Conservation (phyloP, 2,888 invertebrate species). For the Sesia apiformis region DNA sequence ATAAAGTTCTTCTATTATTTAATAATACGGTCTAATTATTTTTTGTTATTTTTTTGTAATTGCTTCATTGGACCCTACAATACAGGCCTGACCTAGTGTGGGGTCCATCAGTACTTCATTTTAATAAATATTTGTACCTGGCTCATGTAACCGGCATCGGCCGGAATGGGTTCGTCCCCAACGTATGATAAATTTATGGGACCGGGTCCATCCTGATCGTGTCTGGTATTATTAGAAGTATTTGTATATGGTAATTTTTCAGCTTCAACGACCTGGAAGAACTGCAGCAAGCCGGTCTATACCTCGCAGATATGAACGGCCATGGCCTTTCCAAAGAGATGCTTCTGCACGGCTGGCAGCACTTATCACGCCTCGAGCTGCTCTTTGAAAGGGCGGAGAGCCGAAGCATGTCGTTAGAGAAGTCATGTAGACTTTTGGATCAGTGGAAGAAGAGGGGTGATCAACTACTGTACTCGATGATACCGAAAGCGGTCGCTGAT, state of each 20-base stretch:
- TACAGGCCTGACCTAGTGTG: no score
- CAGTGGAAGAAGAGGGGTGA: conserved; percentile 91
- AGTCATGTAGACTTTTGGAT: conserved; percentile 83
- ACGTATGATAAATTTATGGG: no score
- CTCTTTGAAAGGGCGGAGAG: conserved; percentile 89
- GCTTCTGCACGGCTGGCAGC: conserved; percentile 89
- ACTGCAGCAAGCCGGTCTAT: conserved; percentile 84
- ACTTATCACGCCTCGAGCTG: conserved; percentile 84
- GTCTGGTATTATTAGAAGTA: not conserved
- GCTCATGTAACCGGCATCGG: no score
- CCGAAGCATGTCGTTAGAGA: conserved; percentile 84
- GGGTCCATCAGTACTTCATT: no score
- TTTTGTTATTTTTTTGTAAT: no score
- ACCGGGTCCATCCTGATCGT: no score
- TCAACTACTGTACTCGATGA: conserved; percentile 92
- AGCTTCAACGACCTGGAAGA: conserved; percentile 90
- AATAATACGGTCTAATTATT: no score
- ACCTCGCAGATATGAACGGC: conserved; percentile 87
- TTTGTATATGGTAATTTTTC: conserved; percentile 17
- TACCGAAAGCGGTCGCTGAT: conserved; percentile 89
- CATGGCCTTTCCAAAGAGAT: conserved; percentile 90
- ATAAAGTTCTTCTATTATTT: no score
- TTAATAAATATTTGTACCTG: no score
- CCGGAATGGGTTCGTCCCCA: no score
- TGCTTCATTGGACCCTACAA: no score